A percentile compares a stretch with the other conserved stretches of the same genome.
Conservation (phyloP, 2,888 invertebrate genomes). For the Euproctis similis region DNA sequence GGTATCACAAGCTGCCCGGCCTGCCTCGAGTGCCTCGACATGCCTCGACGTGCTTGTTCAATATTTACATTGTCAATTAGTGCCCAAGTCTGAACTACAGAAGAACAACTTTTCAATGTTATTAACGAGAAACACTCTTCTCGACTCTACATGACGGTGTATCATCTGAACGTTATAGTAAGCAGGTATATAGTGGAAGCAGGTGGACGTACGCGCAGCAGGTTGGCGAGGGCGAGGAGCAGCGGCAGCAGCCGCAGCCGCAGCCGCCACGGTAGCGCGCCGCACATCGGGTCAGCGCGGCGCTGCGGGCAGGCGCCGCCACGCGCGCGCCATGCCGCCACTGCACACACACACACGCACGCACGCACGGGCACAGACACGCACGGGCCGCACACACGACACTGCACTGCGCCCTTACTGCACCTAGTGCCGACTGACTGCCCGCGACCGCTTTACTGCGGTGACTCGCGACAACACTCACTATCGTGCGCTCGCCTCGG, state of each 20-base stretch:
- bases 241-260: conserved; percentile 60
- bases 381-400: conserved; percentile 10
- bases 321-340: conserved; percentile 45
- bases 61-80: too few species aligned
- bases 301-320: conserved; percentile 46
- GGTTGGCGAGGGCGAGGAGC: conserved; percentile 53
- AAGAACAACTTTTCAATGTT: too few species aligned
- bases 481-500: conserved; percentile 47
- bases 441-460: conserved; percentile 22
- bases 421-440: conserved; percentile 8
- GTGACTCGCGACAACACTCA: neutral
- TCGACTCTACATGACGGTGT: conserved; percentile 14
- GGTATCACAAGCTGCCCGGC: too few species aligned
- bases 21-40: too few species aligned
- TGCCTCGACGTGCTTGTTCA: too few species aligned
- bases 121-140: too few species aligned
- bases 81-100: too few species aligned
- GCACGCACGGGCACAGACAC: neutral
- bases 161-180: conserved; percentile 22
- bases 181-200: too few species aligned
- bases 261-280: conserved; percentile 54
- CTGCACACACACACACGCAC: neutral
- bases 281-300: conserved; percentile 54
- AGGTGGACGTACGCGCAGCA: conserved; percentile 57
- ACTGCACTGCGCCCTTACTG: conserved; percentile 15